Base-by-base conservation (phyloP, 2,797 vertebrate species). In the Peromyscus eremicus region DNA sequence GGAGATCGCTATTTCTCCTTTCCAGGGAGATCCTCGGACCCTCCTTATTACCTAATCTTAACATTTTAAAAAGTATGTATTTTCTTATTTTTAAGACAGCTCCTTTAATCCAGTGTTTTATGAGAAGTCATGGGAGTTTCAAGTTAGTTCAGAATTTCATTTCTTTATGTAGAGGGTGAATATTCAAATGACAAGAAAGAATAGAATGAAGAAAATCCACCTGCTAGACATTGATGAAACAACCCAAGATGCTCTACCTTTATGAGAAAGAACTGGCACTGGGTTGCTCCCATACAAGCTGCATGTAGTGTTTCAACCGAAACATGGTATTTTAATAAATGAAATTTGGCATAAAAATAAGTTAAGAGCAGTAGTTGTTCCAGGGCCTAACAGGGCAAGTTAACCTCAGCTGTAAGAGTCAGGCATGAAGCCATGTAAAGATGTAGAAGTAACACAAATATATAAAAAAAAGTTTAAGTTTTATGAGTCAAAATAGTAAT, bases 251-350 rank as follows among this genome's bases (percentile, higher is more conserved):
- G 52, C 19, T 76, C 9, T 64, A 8, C 27, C 34, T 80, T 73
- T 25, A 25, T 4, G 12, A 82, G 17, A 73, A 23, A 62, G 34
- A 81, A 92, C 12, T 6, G 73, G 29, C 43, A 27, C 10, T 85
- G 87, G 27, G 21, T 29, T 43, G 29, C 13, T 52, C 52, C 32
- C 27, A 40, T 2, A 55, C 8, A 55, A 92, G 79, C 34, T 70
- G 83, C 11, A 55, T 27, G 10, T 86, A 89, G 13, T 32, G 12
- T 80, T 84, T 57, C 84, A 7, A 66, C 2, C 64, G 76, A 92
- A 89, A 79, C 21, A 75, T 75, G 57, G 89, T 68, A 80, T 87
- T 86, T 83, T 66, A 94, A 85, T 29, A 95, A 57, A 80, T 75
- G 71, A 94, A 57, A 21, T 46, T 79, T 82, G 57, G n/a, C 49